Base-by-base conservation (phyloP, 2,797 vertebrate genomes). In the Falco cherrug region DNA sequence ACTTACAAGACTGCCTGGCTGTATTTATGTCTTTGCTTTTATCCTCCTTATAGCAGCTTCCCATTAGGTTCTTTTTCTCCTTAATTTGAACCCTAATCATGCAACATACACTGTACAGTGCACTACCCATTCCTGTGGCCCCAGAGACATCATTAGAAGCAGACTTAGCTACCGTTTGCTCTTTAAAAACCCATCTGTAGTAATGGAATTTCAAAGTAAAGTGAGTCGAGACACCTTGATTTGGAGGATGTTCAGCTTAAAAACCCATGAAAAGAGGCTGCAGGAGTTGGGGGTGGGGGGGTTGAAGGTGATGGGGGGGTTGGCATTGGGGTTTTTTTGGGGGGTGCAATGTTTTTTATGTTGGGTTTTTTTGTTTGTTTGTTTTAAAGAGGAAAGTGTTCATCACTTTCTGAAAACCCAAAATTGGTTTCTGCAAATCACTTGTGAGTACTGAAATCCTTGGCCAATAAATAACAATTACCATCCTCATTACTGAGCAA, bases 381-480 rank as follows among this genome's bases (percentile, higher is more conserved):
- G 67, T 31, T 56, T 41, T 24, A 9, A n/a, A 45, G 19, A 65
- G 21, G 3, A 84, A 12, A 74, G 2, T 6, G 9, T 64, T 41
- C 37, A 37, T 54, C 51, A 39, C 29, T 84, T 80, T 60, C 53
- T 88, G 77, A 76, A 78, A 94, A 57, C 5, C 2, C 37, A 16
- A 29, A 75, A 31, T 3, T 47, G 31, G 59, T 22, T 31, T 85
- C 68, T 51, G 35, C 87, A 83, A 84, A 90, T 83, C 60, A 60
- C 45, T 85, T 63, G 48, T 81, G 75, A 64, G 70, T 90, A 35
- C 37, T n/a, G 59, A 93, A 91, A 47, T 74, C 92, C 75, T 87
- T 60, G n/a, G 60, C 71, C 57, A 89, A 75, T 84, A 92, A 80
- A 77, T 70, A 87, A 73, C 51, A 83, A 92, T 83, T 78, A 76